Evolutionary conservation across 2,113 vertebrate species (phyloP).

Genomic region (Ptilorrhoa leucosticta): DNA sequence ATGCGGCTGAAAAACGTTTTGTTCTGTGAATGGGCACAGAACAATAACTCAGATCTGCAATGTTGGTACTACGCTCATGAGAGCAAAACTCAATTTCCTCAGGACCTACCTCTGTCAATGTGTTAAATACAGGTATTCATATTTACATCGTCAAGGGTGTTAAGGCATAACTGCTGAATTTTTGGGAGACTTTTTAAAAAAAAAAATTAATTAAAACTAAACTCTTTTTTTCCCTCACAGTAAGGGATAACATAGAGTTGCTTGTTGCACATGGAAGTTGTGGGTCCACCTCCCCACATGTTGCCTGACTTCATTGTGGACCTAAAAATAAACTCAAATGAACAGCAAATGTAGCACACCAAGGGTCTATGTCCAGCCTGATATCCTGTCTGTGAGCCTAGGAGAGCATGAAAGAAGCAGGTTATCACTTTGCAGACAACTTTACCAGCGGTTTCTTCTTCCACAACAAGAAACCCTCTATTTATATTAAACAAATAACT

Average conservation of each 20-base stretch:
- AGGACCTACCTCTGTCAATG: background rate
- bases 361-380: background rate
- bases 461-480: background rate
- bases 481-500: background rate
- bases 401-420: background rate
- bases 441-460: background rate
- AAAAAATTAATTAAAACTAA: background rate
- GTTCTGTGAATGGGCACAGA: background rate
- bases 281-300: background rate
- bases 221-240: background rate
- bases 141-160: background rate
- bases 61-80: rapidly evolving
- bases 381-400: background rate
- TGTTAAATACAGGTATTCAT: background rate
- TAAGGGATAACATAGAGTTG: background rate
- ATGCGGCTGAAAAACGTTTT: background rate
- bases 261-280: background rate
- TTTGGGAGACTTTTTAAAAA: background rate
- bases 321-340: background rate
- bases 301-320: background rate
- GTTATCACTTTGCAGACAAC: background rate
- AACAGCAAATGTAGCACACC: background rate
- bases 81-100: background rate
- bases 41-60: background rate
- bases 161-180: background rate